These are phyloP conservation scores for Sceliomorpha sp. DNA, from an alignment of 2,888 invertebrate species.

Conservation along the genomic window DNA sequence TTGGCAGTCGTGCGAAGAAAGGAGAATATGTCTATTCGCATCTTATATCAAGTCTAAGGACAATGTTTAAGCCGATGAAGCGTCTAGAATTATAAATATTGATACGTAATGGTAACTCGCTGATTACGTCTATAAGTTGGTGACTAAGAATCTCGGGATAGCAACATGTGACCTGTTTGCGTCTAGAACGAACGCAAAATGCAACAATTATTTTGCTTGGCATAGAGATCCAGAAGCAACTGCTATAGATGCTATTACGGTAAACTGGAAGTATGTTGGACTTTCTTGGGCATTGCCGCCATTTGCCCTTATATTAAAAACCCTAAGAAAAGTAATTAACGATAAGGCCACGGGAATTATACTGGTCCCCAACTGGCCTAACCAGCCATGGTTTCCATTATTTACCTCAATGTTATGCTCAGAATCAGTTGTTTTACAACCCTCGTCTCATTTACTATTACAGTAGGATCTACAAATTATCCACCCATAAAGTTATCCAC, in stretches of 20 bases:
- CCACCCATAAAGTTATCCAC: no score
- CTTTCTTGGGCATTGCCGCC: neutral
- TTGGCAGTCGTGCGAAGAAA: neutral
- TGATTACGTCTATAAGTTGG: neutral
- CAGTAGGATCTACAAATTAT: no score
- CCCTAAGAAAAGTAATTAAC: no score
- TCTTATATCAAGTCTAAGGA: no score
- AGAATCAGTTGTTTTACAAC: neutral
- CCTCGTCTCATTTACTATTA: neutral
- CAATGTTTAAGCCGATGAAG: neutral
- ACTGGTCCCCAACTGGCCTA: neutral
- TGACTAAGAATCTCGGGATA: neutral
- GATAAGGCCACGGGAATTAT: neutral
- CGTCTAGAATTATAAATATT: no score
- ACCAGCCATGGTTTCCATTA: no score
- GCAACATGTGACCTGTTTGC: neutral
- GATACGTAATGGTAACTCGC: neutral
- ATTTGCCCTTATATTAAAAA: no score
- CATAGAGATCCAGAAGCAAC: neutral
- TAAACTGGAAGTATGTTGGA: neutral
- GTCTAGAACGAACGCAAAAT: neutral
- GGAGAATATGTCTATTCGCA: neutral
- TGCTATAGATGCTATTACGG: neutral
- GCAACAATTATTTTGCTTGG: neutral
- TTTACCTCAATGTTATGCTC: neutral